Percentiles rank a stretch among this genome's conserved stretches.
Evolutionary conservation across 2,888 invertebrate species (phyloP).

Genomic region (Lasioglossum marginatum): DNA sequence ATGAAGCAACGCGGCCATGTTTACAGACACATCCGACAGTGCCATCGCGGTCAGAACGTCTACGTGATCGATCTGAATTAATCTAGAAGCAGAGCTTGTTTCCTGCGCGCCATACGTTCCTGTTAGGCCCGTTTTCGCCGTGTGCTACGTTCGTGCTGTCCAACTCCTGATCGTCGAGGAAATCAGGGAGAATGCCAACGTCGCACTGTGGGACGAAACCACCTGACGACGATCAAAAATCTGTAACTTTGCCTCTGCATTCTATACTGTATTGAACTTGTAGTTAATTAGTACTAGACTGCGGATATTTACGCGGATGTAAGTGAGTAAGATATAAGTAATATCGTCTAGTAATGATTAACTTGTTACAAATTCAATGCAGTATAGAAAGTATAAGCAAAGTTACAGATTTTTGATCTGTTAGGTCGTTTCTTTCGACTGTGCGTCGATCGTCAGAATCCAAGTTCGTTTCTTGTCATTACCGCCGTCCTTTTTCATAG

Average conservation of each 20-base stretch:
- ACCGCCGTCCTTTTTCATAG: background rate
- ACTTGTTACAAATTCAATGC: too few species aligned
- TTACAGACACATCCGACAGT: slow-evolving; percentile 76
- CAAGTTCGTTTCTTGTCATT: background rate
- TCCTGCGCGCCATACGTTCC: background rate
- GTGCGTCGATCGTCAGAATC: background rate
- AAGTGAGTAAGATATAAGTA: too few species aligned
- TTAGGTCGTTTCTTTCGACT: too few species aligned
- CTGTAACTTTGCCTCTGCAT: too few species aligned
- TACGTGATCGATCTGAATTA: slow-evolving; percentile 75
- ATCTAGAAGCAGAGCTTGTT: slow-evolving; percentile 2
- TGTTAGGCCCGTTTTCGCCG: background rate
- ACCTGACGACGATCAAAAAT: too few species aligned
- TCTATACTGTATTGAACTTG: too few species aligned
- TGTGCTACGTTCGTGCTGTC: slow-evolving; percentile 4
- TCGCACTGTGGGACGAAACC: too few species aligned
- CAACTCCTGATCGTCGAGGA: background rate
- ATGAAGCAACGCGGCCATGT: slow-evolving; percentile 79
- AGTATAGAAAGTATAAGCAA: too few species aligned
- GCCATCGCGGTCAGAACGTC: slow-evolving; percentile 73
- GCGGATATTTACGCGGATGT: too few species aligned
- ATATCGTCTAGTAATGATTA: too few species aligned
- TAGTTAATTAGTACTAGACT: too few species aligned
- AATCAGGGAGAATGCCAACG: background rate
- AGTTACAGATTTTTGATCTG: too few species aligned